Evolutionary conservation across 2,797 vertebrate species (phyloP), one percentile per base, ranked within the genome.

Genomic region (Hydrolagus colliei): DNA sequence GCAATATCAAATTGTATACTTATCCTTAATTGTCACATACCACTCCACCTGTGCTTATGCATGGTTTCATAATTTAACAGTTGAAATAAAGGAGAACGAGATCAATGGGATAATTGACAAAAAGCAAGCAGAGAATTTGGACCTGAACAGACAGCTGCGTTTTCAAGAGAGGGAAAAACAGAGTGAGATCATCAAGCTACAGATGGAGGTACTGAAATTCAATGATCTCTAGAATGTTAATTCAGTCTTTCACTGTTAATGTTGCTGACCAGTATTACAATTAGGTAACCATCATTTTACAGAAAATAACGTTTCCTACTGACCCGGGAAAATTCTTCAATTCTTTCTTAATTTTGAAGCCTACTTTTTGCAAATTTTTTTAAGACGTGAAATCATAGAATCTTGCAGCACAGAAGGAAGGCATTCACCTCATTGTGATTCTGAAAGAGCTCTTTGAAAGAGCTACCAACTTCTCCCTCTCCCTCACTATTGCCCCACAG

Each of bases 171-270:
- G 92, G 87, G 95, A 96, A 90, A 95, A 92, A 75, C 95, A 97
- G 92, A 96, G 92, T 74, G 96, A 97, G 90, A 92, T 98, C 7
- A 91, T 99, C 61, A 97, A 95, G 91, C 87, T 98, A 76, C 96
- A 97, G 87, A 93, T 98, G 92, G 96, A 99, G 96, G 98, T 98
- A 92, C 41, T 52, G 41, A 52, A 52, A 52, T 52, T 3, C 41
- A 52, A 52, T 52, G 41, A 52, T 52, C 41, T 52, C 41, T 52
- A 52, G 41, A 52, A 52, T 52, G 41, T 52, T 52, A 52, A 52
- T 52, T 52, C 41, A 52, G 41, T 52, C 41, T 52, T 52, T 52
- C 41, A 52, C 41, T 52, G 41, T 52, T 52, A 52, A 52, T 52
- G 41, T 52, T 52, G 41, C 41, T 52, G 41, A 6, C 6, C 2